Evolutionary conservation across 2,797 vertebrate species (phyloP).

Genomic region (Spinus pinus): DNA sequence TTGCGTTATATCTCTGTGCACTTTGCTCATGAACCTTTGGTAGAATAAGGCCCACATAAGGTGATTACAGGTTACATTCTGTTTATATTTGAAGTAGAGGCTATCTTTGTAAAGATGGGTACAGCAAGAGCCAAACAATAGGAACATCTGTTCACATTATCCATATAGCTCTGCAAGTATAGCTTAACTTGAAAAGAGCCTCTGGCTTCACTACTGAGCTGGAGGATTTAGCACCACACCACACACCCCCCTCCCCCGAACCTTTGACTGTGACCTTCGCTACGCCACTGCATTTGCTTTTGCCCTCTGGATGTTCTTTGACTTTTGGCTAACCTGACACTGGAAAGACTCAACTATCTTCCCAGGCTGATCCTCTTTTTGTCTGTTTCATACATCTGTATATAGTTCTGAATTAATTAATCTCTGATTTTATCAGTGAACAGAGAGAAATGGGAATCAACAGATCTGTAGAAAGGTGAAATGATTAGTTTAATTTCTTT

Average conservation of each 20-base stretch:
- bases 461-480: not conserved
- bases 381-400: not conserved
- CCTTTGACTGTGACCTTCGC: constrained; percentile 29
- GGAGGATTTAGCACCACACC: not conserved
- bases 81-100: not conserved
- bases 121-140: not conserved
- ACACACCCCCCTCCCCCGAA: not conserved
- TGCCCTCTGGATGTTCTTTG: not conserved
- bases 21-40: not conserved
- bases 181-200: constrained; percentile 18
- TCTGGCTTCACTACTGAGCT: not conserved
- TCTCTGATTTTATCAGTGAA: not conserved
- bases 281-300: not conserved
- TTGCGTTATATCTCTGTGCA: not conserved
- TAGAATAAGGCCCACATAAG: not conserved
- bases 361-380: not conserved
- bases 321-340: not conserved
- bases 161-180: not conserved
- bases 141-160: not conserved
- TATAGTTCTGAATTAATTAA: not conserved
- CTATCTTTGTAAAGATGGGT: not conserved
- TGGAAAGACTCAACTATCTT: not conserved
- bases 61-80: not conserved
- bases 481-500: not conserved
- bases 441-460: not conserved